Base-by-base conservation (phyloP, 2,888 invertebrate genomes). In the Xylota sylvarum region DNA sequence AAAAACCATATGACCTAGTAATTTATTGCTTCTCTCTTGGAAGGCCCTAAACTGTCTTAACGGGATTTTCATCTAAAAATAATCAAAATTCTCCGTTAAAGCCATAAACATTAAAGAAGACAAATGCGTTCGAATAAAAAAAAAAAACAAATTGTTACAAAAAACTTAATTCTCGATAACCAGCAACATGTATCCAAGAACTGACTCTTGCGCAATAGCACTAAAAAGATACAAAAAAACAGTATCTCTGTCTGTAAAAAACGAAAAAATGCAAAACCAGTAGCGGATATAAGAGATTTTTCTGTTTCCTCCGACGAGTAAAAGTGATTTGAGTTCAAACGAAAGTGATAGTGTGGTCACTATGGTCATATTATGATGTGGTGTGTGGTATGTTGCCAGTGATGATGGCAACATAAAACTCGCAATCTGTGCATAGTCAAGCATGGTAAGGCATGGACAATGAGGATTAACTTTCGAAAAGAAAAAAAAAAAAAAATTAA, bases 261-360 rank as follows among this genome's bases (percentile, higher is more conserved):
- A 43, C 14, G 50, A 35, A 12, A 37, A 72, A 70, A 50, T 43
- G 23, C 70, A 46, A 43, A 72, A 12, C 72, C 65, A 65, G 58
- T 65, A 60, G 43, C 32, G 65, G 70, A 83, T 83, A 60, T 60
- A 52, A 52, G 40, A 65, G 56, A 56, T 60, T 70, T 72, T 58
- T 60, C 72, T 72, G 70, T 60, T 77, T 72, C 72, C 70, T 69
- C 64, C 50, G 48, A 17, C 50, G 73, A 80, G 81, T 82, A 76
- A 82, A 82, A 82, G 81, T 82, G 74, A 81, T 81, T 76, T 81
- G 17, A 0, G 30, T 62, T 52, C 70, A 65, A 83, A 78, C 65
- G 77, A 83, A 83, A 83, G 83, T 83, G 83, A 83, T 78, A 83
- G 83, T 77, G 37, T 56, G 50, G 23, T 9, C 56, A 52, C 6